These are phyloP conservation scores for Agrochola circellaris DNA, from an alignment of 2,888 invertebrate species.

Conservation along the genomic window DNA sequence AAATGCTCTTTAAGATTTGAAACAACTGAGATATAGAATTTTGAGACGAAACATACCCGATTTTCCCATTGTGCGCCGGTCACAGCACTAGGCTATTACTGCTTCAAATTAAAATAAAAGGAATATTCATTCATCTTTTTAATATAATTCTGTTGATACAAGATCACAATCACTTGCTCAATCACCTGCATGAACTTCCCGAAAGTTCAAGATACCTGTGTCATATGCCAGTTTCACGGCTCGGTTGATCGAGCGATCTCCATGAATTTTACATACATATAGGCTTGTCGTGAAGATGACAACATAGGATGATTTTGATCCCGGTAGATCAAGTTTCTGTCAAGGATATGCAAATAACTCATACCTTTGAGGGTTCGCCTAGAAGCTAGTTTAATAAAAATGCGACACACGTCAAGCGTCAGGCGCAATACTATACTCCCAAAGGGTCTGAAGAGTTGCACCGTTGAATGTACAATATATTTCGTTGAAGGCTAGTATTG, in stretches of 20 bases:
- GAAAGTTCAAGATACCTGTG: constrained; percentile 28
- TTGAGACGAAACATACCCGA: too few relatives aligned
- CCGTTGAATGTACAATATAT: constrained; percentile 17
- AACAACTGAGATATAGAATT: too few relatives aligned
- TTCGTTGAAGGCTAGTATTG: constrained; percentile 4
- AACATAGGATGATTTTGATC: constrained; percentile 50
- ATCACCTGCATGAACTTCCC: constrained; percentile 9
- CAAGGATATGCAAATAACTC: constrained; percentile 52
- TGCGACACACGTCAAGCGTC: constrained; percentile 23
- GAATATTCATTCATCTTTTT: background rate
- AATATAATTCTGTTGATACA: background rate
- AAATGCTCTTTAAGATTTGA: too few relatives aligned
- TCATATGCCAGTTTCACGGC: constrained; percentile 45
- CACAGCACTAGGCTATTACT: too few relatives aligned
- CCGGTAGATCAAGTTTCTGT: constrained; percentile 46
- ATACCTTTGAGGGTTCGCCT: constrained; percentile 23
- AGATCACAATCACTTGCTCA: background rate
- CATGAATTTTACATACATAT: constrained; percentile 61
- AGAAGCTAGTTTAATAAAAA: constrained; percentile 42
- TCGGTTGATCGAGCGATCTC: constrained; percentile 44
- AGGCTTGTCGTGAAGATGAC: constrained; percentile 52
- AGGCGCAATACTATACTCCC: constrained; percentile 15
- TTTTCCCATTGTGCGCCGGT: too few relatives aligned
- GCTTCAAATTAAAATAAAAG: too few relatives aligned
- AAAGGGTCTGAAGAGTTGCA: constrained; percentile 13